phyloP scores from a whole-genome alignment of 2,113 vertebrate species.

The Hydropotes inermis region DNA sequence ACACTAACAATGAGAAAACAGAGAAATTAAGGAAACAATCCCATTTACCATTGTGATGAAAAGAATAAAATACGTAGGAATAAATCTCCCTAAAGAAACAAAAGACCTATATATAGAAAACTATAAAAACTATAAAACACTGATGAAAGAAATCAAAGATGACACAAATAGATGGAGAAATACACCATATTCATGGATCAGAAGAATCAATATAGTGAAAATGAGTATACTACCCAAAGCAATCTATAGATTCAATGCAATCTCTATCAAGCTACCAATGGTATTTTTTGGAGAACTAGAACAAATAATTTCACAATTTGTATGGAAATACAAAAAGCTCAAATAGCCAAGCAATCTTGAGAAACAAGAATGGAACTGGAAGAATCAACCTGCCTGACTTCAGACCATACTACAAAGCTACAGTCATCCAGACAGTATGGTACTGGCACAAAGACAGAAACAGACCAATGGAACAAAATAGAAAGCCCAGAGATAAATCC shows the following conservation, averaged over 20 bases:
- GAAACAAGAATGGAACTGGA: neutral
- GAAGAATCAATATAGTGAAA: neutral
- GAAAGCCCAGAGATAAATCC: neutral
- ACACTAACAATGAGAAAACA: neutral
- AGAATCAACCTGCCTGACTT: neutral
- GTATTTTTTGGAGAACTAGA: neutral
- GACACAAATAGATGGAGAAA: neutral
- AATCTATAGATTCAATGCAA: neutral
- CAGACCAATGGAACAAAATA: neutral
- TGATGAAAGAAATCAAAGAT: neutral
- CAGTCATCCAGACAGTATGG: neutral
- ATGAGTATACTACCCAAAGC: neutral
- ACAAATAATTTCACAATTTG: neutral
- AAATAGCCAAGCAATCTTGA: neutral
- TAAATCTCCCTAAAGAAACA: neutral
- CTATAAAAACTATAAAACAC: neutral
- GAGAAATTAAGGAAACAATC: neutral
- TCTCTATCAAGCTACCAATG: neutral
- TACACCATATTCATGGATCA: fast-evolving
- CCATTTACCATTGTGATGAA: neutral
- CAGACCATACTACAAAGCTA: neutral
- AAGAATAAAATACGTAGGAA: neutral
- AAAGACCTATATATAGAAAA: neutral
- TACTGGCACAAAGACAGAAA: neutral
- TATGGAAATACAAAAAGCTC: neutral